Conservation (phyloP, 2,797 vertebrate genomes). For the Parauchenoglanis ngamensis region DNA sequence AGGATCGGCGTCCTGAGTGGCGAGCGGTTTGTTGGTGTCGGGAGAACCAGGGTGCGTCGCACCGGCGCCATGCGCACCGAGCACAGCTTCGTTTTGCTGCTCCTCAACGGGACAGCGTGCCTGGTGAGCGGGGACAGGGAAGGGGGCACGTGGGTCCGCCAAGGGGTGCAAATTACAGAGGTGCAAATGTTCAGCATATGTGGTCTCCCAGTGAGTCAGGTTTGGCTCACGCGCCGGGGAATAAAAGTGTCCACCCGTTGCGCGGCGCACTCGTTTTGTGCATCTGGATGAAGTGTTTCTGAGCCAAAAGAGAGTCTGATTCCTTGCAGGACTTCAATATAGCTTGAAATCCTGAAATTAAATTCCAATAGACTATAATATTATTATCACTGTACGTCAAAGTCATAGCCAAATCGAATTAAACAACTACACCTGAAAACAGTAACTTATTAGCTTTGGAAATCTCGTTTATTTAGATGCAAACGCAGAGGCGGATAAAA, state of each 20-base stretch:
- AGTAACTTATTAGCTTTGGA: neutral
- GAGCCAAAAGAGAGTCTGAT: neutral
- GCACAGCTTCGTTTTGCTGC: conserved; percentile 79
- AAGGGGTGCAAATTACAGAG: neutral
- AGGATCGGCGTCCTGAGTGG: conserved; percentile 72
- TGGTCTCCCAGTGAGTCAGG: neutral
- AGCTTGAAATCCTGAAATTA: neutral
- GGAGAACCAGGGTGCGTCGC: conserved; percentile 54
- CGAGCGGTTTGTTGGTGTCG: conserved; percentile 54
- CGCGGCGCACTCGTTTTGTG: neutral
- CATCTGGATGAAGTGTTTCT: conserved; percentile 1
- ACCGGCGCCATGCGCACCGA: conserved; percentile 78
- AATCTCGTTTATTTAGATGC: neutral
- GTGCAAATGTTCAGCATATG: neutral
- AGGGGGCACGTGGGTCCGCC: neutral
- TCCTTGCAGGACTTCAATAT: neutral
- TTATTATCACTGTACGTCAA: neutral
- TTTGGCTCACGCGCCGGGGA: conserved; percentile 25
- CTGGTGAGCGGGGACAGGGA: conserved; percentile 73
- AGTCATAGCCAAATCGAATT: neutral
- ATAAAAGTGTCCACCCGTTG: conserved; percentile 29
- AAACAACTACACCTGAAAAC: neutral
- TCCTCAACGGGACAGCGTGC: conserved; percentile 81
- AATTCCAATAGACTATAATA: no score
- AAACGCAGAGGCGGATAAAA: neutral